Evolutionary conservation across 2,888 invertebrate genomes (phyloP).

Genomic region (Scelioninae gen. 1): DNA sequence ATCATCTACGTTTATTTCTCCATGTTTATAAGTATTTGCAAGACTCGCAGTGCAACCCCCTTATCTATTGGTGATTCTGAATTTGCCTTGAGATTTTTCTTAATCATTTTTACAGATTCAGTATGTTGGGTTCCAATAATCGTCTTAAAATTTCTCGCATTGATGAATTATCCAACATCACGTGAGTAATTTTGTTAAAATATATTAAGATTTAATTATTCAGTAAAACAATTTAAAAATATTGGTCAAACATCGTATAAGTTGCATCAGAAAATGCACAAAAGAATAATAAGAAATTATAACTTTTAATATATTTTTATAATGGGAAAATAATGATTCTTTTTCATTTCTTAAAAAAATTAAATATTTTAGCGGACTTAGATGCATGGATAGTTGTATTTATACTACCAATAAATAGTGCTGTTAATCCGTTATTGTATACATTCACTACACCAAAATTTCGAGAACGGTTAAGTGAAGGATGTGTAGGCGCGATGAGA

Average conservation of each 20-base stretch:
- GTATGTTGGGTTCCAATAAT: slow-evolving; percentile 90
- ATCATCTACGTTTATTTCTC: slow-evolving; percentile 87
- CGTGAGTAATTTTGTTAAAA: slow-evolving; percentile 82
- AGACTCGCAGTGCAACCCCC: slow-evolving; percentile 87
- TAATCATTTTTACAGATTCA: slow-evolving; percentile 89
- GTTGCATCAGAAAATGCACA: too few species aligned
- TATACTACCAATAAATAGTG: slow-evolving; percentile 88
- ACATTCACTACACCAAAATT: slow-evolving; percentile 89
- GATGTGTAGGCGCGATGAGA: slow-evolving; percentile 76
- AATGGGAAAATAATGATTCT: too few species aligned
- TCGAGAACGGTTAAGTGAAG: slow-evolving; percentile 85
- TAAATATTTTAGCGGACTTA: slow-evolving; percentile 86
- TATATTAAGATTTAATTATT: too few species aligned
- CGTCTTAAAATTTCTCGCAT: slow-evolving; percentile 87
- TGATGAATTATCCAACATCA: slow-evolving; percentile 82
- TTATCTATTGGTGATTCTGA: slow-evolving; percentile 87
- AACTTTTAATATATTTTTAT: too few species aligned
- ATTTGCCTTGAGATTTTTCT: slow-evolving; percentile 88
- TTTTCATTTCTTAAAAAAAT: too few species aligned
- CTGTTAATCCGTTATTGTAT: slow-evolving; percentile 88
- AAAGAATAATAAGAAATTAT: too few species aligned
- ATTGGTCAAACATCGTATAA: too few species aligned
- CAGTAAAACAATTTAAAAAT: too few species aligned
- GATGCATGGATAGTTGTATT: slow-evolving; percentile 89
- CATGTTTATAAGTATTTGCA: slow-evolving; percentile 88